These are phyloP conservation scores for Agonum fuliginosum DNA, from an alignment of 2,888 invertebrate genomes.

Conservation along the genomic window DNA sequence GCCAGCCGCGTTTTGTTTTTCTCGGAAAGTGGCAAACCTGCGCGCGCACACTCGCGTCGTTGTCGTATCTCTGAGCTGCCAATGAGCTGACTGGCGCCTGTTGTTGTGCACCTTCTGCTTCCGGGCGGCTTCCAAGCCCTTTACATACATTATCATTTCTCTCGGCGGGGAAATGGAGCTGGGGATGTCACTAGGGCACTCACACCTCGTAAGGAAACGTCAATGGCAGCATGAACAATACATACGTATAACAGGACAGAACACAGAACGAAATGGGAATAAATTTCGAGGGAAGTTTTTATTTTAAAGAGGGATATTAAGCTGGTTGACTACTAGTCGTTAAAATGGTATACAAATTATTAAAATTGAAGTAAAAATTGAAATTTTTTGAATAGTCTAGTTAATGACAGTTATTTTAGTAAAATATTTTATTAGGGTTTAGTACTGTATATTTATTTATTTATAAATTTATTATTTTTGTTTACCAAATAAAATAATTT, in stretches of 20 bases:
- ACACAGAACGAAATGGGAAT: not conserved
- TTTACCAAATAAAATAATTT: no score
- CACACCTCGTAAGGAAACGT: not conserved
- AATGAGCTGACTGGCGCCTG: conserved; percentile 35
- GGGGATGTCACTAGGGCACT: not conserved
- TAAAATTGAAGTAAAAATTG: no score
- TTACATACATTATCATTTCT: conserved; percentile 55
- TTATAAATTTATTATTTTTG: no score
- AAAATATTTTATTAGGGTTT: no score
- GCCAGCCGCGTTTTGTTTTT: not conserved
- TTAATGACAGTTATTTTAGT: no score
- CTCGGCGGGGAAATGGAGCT: not conserved
- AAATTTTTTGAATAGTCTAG: no score
- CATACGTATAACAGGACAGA: no score
- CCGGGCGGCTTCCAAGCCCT: conserved; percentile 39
- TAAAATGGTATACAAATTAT: no score
- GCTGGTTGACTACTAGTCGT: no score
- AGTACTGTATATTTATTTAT: no score
- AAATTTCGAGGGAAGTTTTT: not conserved
- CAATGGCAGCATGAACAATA: not conserved
- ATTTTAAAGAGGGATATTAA: no score
- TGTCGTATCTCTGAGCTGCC: not conserved
- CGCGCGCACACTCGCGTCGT: no score
- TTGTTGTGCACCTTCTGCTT: conserved; percentile 51
- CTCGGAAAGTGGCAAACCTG: not conserved